Conservation (phyloP, 1,140 invertebrate genomes). For the Drosophila arizonae region DNA sequence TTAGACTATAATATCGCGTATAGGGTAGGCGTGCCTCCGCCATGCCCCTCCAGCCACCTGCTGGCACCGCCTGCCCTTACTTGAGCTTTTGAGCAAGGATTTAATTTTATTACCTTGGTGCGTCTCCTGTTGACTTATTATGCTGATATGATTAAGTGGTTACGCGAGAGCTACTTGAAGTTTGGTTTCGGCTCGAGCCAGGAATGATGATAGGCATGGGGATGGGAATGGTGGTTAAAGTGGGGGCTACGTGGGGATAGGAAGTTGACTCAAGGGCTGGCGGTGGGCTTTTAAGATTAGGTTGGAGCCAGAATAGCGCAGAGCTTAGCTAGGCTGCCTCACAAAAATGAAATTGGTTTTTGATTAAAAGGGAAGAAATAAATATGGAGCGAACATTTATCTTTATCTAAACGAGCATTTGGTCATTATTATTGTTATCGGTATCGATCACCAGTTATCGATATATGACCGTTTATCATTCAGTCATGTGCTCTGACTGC, state of each 20-base stretch:
- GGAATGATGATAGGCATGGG: background rate
- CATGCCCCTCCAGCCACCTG: background rate
- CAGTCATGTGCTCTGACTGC: background rate
- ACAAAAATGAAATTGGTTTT: no score
- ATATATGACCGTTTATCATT: no score
- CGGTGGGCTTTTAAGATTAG: no score
- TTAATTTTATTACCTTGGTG: conserved; percentile 73
- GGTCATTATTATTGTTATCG: no score
- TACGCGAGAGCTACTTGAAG: conserved; percentile 30
- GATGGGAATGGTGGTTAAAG: background rate
- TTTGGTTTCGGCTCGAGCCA: conserved; percentile 4
- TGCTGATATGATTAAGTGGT: conserved; percentile 78
- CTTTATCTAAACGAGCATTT: conserved; percentile 1
- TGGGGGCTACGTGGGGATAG: background rate
- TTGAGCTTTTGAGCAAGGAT: conserved; percentile 66
- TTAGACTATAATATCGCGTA: conserved; percentile 32
- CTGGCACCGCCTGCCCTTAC: background rate
- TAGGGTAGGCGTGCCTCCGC: background rate
- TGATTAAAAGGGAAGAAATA: background rate
- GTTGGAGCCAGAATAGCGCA: no score
- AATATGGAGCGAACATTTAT: background rate
- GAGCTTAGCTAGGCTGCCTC: no score
- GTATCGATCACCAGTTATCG: background rate
- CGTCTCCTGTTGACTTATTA: conserved; percentile 67
- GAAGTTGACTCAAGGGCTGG: conserved; percentile 8